Percentiles rank a stretch among this genome's conserved stretches.
Conservation (phyloP, 2,888 invertebrate genomes). For the Yponomeuta plumbellus region DNA sequence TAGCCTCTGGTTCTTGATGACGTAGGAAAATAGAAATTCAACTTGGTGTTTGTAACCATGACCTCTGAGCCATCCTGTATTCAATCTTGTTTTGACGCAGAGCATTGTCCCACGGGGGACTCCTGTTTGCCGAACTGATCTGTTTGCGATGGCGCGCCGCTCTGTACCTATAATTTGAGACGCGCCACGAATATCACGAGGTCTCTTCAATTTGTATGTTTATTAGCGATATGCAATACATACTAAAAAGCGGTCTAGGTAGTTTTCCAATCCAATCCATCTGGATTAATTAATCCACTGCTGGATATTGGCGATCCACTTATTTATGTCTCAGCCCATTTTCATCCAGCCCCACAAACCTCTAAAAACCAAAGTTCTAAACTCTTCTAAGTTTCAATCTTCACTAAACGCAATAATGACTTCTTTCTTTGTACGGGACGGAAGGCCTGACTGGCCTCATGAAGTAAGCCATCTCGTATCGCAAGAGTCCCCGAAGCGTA, state of each 20-base stretch:
- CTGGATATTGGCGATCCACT: neutral
- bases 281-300: too few relatives aligned
- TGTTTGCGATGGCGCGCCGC: constrained; percentile 43
- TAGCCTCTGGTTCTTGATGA: too few relatives aligned
- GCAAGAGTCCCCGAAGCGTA: constrained; percentile 38
- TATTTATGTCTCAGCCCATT: too few relatives aligned
- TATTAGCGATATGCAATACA: constrained; percentile 4
- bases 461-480: too few relatives aligned
- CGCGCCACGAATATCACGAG: constrained; percentile 2
- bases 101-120: constrained; percentile 58
- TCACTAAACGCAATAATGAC: neutral
- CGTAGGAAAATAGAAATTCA: neutral
- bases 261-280: too few relatives aligned
- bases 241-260: neutral
- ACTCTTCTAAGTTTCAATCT: neutral
- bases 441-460: too few relatives aligned
- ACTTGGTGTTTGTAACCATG: neutral
- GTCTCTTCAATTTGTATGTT: constrained; percentile 7
- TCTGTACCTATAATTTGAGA: neutral
- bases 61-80: neutral
- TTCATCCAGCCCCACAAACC: too few relatives aligned
- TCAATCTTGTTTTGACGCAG: constrained; percentile 14
- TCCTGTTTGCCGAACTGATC: constrained; percentile 65
- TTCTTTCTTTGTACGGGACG: constrained; percentile 24
- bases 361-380: neutral